Evolutionary conservation across 2,113 vertebrate species (phyloP).

Genomic region (Fregetta grallaria): DNA sequence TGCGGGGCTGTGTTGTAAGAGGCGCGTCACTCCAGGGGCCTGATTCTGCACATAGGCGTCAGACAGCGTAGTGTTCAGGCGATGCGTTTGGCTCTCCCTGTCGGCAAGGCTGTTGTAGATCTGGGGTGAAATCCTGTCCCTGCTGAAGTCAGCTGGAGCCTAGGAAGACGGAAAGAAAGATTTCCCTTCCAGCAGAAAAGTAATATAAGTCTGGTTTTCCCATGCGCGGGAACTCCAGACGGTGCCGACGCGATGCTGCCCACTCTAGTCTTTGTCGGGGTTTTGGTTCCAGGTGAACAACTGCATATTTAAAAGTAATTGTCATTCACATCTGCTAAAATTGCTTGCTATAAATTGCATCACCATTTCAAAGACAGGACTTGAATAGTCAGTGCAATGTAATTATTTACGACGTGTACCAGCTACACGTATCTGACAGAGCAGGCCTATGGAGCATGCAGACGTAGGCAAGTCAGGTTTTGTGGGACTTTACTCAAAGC

Average conservation of each 20-base stretch:
- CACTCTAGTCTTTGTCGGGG: accelerated
- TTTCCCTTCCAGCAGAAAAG: not conserved
- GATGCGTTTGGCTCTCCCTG: accelerated
- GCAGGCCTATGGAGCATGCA: accelerated
- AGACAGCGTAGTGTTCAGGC: accelerated
- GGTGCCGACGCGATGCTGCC: not conserved
- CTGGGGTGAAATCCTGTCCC: not conserved
- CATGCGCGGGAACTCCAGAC: accelerated
- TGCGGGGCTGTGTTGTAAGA: too few species aligned
- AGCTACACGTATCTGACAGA: accelerated
- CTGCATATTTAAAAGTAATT: not conserved
- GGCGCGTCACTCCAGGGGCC: too few species aligned
- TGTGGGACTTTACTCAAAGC: not conserved
- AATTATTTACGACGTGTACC: accelerated
- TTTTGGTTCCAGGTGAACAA: not conserved
- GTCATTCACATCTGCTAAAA: not conserved
- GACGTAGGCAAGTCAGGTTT: accelerated
- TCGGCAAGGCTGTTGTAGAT: accelerated
- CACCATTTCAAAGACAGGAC: not conserved
- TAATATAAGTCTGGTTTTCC: not conserved
- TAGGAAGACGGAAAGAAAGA: not conserved
- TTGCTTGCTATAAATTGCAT: not conserved
- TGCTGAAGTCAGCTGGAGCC: not conserved
- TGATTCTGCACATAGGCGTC: too few species aligned
- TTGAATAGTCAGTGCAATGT: not conserved